Conservation (phyloP, 2,888 invertebrate species). For the Dorcus parallelipipedus region DNA sequence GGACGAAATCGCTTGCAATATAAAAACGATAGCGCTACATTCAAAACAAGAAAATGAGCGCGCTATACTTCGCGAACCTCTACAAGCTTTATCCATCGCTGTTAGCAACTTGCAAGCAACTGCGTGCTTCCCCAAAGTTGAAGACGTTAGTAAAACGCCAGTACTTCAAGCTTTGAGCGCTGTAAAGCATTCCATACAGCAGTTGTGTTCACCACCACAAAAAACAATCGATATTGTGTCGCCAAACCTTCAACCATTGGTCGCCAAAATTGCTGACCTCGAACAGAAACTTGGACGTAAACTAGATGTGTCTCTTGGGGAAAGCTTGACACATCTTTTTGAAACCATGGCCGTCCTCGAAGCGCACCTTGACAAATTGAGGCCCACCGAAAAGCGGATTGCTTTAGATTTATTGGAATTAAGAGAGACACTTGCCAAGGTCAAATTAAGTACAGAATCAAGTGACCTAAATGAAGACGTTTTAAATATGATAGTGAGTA, state of each 20-base stretch:
- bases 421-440: conserved; percentile 12
- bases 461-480: no score
- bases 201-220: background rate
- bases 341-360: background rate
- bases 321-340: background rate
- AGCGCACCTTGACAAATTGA: background rate
- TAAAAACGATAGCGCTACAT: background rate
- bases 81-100: conserved; percentile 17
- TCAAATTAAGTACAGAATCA: conserved; percentile 6
- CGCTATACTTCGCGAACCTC: conserved; percentile 5
- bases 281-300: conserved; percentile 9
- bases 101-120: conserved; percentile 12
- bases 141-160: conserved; percentile 8
- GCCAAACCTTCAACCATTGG: conserved; percentile 15
- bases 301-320: background rate
- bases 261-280: conserved; percentile 13
- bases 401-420: conserved; percentile 10
- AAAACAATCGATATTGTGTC: conserved; percentile 5
- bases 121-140: conserved; percentile 10
- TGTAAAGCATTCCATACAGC: conserved; percentile 15
- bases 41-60: background rate
- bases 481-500: no score
- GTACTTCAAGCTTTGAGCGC: conserved; percentile 12
- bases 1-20: background rate
- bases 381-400: conserved; percentile 12